phyloP scores from a whole-genome alignment of 1,140 invertebrate species.

The Vanessa tameamea region DNA sequence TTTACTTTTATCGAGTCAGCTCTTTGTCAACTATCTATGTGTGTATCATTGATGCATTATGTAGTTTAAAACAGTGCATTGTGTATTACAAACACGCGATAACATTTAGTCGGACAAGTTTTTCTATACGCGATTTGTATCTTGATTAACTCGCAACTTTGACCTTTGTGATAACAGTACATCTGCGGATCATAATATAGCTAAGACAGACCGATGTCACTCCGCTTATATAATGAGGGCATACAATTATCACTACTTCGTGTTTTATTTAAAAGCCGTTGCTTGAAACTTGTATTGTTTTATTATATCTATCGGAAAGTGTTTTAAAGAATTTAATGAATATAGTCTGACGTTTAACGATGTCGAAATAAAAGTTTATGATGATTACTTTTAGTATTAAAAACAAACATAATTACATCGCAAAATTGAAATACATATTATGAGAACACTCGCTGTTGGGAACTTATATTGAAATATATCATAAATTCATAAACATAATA shows the following conservation, averaged over 20 bases:
- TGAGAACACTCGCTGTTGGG: no score
- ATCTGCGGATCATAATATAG: conserved; percentile 9
- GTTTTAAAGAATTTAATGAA: neutral
- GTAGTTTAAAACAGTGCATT: conserved; percentile 31
- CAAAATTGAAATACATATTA: no score
- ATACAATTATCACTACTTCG: neutral
- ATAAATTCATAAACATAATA: conserved; percentile 7
- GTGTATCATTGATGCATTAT: conserved; percentile 1
- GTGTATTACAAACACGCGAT: conserved; percentile 47
- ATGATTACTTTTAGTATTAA: no score
- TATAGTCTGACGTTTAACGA: neutral
- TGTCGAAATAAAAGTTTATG: no score
- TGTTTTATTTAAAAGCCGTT: neutral
- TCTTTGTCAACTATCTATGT: conserved; percentile 4
- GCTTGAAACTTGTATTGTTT: neutral
- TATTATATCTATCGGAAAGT: neutral
- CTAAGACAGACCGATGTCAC: neutral
- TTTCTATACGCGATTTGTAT: conserved; percentile 54
- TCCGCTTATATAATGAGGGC: neutral
- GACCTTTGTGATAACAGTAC: conserved; percentile 41
- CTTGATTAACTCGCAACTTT: conserved; percentile 48
- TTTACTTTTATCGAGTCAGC: neutral
- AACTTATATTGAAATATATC: no score
- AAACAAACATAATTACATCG: no score
- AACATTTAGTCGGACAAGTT: conserved; percentile 61